Evolutionary conservation across 2,888 invertebrate species (phyloP).

Genomic region (Norana najaformis): DNA sequence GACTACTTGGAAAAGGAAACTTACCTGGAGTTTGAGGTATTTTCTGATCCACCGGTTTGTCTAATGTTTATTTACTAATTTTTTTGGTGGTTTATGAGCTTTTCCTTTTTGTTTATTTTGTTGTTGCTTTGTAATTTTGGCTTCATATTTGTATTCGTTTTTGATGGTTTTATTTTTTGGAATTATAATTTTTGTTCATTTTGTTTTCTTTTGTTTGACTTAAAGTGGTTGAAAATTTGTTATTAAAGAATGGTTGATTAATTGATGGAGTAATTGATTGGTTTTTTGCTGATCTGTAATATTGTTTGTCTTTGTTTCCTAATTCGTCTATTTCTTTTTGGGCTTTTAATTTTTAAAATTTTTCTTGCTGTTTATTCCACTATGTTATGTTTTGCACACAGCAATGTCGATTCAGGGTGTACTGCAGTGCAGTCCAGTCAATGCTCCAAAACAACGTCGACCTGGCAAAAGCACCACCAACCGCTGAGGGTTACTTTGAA

Average conservation of each 20-base stretch:
- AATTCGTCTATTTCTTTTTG: background rate
- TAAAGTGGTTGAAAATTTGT: background rate
- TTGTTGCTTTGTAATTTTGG: background rate
- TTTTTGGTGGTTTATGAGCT: background rate
- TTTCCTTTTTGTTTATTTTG: background rate
- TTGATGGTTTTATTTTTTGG: background rate
- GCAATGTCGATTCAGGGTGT: background rate
- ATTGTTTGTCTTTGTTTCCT: background rate
- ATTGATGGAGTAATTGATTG: background rate
- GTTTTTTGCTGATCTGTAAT: background rate
- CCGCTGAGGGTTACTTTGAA: background rate
- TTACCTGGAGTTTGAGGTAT: constrained; percentile 86
- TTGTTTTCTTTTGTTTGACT: background rate
- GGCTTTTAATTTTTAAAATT: too few species aligned
- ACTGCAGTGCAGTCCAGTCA: background rate
- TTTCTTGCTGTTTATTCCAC: background rate
- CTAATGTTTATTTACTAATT: background rate
- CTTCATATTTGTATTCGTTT: background rate
- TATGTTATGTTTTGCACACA: background rate
- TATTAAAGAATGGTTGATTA: background rate
- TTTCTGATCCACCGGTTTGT: background rate
- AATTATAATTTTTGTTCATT: background rate
- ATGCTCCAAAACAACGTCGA: background rate
- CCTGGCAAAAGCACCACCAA: background rate
- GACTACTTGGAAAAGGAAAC: constrained; percentile 89